These are phyloP conservation scores for Melangyna quadrimaculata DNA, from an alignment of 2,888 invertebrate genomes.

Conservation along the genomic window DNA sequence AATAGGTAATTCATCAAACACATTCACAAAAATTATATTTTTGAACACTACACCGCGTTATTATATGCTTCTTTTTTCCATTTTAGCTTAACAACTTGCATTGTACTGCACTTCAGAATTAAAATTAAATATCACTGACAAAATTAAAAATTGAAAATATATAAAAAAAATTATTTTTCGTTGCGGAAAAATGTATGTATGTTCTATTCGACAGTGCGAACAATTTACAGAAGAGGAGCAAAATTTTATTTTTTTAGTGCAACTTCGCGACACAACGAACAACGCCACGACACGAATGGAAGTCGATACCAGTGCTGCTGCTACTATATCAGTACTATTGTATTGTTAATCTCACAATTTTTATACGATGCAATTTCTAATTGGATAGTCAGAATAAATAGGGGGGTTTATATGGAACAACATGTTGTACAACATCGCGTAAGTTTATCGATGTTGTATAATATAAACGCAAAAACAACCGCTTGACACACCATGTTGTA, in stretches of 20 bases:
- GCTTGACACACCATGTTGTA: too few species aligned
- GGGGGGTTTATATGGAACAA: too few species aligned
- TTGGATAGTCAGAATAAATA: too few species aligned
- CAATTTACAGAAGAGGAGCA: conserved; percentile 37
- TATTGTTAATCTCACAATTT: not conserved
- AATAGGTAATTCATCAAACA: conserved; percentile 44
- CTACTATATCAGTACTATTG: not conserved
- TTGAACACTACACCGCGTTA: conserved; percentile 41
- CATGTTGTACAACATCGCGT: too few species aligned
- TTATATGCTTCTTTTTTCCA: conserved; percentile 28
- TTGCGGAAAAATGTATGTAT: conserved; percentile 40
- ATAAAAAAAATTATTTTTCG: conserved; percentile 19
- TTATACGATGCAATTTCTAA: too few species aligned
- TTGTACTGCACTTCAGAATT: conserved; percentile 30
- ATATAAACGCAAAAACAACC: too few species aligned
- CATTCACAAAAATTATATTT: conserved; percentile 33
- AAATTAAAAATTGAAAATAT: conserved; percentile 35
- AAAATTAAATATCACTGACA: conserved; percentile 42
- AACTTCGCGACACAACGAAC: conserved; percentile 38
- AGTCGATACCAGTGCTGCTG: not conserved
- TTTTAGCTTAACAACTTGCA: conserved; percentile 44
- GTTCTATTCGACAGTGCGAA: conserved; percentile 64
- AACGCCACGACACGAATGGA: conserved; percentile 26
- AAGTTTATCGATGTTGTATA: too few species aligned
- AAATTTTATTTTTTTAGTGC: conserved; percentile 43